Evolutionary conservation across 1,140 invertebrate genomes (phyloP), one percentile per base, ranked within the genome.

Genomic region (Drosophila willistoni): DNA sequence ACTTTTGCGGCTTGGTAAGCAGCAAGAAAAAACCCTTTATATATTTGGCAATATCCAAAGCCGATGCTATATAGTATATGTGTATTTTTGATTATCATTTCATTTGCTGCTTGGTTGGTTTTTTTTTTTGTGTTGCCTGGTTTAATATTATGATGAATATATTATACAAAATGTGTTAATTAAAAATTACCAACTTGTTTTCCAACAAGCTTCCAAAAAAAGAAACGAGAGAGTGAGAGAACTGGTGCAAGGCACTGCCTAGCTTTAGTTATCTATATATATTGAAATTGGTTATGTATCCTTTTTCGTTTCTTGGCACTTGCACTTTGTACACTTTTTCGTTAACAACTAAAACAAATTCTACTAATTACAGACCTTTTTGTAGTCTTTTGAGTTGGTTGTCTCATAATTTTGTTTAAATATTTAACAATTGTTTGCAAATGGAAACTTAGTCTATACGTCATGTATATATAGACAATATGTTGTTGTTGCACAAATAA

Each of bases 351-450:
- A 80, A 87, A 84, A 73, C 66, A 78, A 73, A 68, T 51, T 89
- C 64, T 29, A 76, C 68, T 74, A 89, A 89, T 84, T 87, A 72
- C 80, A 71, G 67, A 82, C 77, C 84, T 71, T 87, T 87, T 81
- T 87, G 84, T 87, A 87, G 66, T 80, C 64, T 67, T 65, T 41
- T 74, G n/a, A 51, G 34, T 39, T 34, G 55, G 54, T 19, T 77
- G 71, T 39, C 78, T 83, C 81, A 87, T 89, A 80, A 87, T 81
- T 10, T 89, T 87, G 84, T 87, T 87, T 81, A 84, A 87, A 87
- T 89, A 87, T 87, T 87, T 76, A 84, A 83, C 84, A 84, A 87
- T 84, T 78, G 84, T 66, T 71, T 83, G 84, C 73, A 77, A 84
- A 77, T 76, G 84, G 64, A 79, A 39, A 39, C 36, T 69, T 68